These are phyloP conservation scores for Dicrurus megarhynchus DNA, from an alignment of 2,113 vertebrate genomes.

Conservation along the genomic window DNA sequence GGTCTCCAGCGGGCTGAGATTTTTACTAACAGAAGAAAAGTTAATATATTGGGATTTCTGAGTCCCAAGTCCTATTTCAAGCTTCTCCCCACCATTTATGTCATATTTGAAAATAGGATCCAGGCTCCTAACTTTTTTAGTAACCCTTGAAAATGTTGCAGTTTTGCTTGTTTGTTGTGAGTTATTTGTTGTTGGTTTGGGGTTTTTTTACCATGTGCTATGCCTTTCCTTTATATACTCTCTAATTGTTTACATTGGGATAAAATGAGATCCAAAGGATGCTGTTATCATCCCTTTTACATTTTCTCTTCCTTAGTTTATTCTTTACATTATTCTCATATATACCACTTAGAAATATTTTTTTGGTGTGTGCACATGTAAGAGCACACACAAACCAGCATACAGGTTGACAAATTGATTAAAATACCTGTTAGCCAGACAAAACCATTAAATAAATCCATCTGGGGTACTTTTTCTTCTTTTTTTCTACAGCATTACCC, in stretches of 20 bases:
- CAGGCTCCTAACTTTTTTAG: background rate
- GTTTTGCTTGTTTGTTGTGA: background rate
- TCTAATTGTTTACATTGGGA: background rate
- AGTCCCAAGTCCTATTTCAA: background rate
- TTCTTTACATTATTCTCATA: background rate
- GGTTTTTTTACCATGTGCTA: rapidly evolving
- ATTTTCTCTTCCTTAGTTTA: background rate
- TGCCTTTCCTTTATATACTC: background rate
- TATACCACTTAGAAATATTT: background rate
- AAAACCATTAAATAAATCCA: background rate
- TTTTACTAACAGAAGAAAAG: background rate
- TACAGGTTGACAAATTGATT: background rate
- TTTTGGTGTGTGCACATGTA: background rate
- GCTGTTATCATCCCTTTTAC: background rate
- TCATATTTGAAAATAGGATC: background rate
- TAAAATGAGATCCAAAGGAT: background rate
- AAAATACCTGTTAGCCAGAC: background rate
- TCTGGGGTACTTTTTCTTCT: background rate
- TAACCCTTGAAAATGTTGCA: background rate
- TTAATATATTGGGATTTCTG: background rate
- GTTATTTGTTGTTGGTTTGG: background rate
- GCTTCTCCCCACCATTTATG: background rate
- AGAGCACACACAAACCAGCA: background rate
- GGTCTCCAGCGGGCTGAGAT: background rate
- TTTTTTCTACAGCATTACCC: background rate